A percentile compares a stretch with the other conserved stretches of the same genome.
These are phyloP conservation scores for Lasiurus borealis DNA, from an alignment of 2,113 vertebrate species.

Conservation along the genomic window DNA sequence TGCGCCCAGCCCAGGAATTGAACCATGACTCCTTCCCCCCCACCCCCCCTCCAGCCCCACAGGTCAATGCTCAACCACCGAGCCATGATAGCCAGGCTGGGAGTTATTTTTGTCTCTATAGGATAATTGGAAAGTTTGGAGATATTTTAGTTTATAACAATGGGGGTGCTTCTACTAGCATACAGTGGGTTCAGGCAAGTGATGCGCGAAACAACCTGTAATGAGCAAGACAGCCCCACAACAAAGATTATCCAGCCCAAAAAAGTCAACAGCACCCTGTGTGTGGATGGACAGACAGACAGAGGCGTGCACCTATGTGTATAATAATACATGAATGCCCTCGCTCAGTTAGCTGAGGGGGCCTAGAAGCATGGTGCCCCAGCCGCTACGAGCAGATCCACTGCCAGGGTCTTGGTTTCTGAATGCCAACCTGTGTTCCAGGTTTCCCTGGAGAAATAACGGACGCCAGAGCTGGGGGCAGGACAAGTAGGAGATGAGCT, in stretches of 20 bases:
- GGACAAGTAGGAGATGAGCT: not conserved
- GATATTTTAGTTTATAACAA: constrained; percentile 13
- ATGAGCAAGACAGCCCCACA: not conserved
- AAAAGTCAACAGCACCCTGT: not conserved
- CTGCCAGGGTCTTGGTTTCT: not conserved
- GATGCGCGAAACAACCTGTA: not conserved
- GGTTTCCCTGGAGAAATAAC: not conserved
- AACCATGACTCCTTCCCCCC: too few relatives aligned
- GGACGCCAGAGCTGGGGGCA: not conserved
- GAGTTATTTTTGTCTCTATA: not conserved
- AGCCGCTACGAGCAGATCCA: not conserved
- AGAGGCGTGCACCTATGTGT: not conserved
- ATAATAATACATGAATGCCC: not conserved
- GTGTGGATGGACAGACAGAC: not conserved
- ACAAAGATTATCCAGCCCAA: not conserved
- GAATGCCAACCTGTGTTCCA: not conserved
- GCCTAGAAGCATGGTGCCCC: not conserved
- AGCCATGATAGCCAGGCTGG: too few relatives aligned
- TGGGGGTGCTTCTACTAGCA: not conserved
- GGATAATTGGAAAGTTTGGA: not conserved
- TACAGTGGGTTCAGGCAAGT: not conserved
- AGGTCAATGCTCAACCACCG: too few relatives aligned
- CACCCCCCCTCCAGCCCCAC: too few relatives aligned
- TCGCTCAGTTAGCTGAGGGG: not conserved
- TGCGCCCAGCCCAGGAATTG: too few relatives aligned